These are phyloP conservation scores for Cyphomyrmex costatus DNA, from an alignment of 1,140 invertebrate genomes.

Conservation along the genomic window DNA sequence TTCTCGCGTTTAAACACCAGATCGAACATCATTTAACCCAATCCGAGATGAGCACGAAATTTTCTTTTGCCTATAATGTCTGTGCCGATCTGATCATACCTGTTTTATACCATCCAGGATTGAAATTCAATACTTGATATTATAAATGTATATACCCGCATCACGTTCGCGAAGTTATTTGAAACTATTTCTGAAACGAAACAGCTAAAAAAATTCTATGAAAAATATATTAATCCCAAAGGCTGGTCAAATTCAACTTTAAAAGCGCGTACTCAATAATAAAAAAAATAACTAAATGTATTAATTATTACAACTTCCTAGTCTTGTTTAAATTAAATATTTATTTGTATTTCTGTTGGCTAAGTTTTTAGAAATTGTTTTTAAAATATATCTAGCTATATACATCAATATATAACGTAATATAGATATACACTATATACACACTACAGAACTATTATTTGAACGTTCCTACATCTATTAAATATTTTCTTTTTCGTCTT, in stretches of 20 bases:
- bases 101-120: background rate
- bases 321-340: conserved; percentile 6
- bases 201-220: background rate
- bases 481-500: no score
- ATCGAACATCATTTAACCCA: background rate
- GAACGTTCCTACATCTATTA: no score
- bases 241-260: background rate
- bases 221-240: background rate
- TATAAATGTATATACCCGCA: conserved; percentile 23
- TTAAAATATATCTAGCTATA: no score
- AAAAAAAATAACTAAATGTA: background rate
- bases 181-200: background rate
- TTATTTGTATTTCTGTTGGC: background rate
- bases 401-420: background rate
- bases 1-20: background rate
- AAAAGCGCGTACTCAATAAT: background rate
- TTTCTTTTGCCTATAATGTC: background rate
- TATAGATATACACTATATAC: background rate
- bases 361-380: background rate
- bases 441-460: no score
- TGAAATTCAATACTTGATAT: conserved; percentile 33
- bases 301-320: background rate
- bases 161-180: conserved; percentile 19
- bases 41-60: conserved; percentile 4
- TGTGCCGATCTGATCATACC: background rate